Base-by-base conservation (phyloP, 2,888 invertebrate genomes). In the Pheosia tremula region DNA sequence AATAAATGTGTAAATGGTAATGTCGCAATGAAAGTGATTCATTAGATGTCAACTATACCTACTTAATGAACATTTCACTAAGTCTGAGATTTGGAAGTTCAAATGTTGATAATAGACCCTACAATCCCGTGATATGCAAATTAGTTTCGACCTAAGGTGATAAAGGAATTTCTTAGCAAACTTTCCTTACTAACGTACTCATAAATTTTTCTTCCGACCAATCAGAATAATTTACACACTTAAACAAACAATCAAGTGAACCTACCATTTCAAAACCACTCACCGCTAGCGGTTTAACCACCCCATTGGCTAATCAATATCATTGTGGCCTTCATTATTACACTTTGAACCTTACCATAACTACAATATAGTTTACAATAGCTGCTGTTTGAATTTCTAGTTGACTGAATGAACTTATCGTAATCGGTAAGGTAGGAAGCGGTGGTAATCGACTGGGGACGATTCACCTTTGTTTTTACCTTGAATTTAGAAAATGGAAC, bases 271-370 rank as follows among this genome's bases (percentile, higher is more conserved):
- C 9, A 24, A 50, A 50, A 13, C 24, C 50, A 50, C 8, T n/a
- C 9, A 24, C 39, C 39, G n/a, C n/a, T n/a, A 13, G n/a, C 55
- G 37, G 36, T 39, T 55, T n/a, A 50, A 37, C 54, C 10, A 3
- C 39, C 55, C n/a, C 55, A 55, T 55, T 39, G 39, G 6, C 55
- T 55, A 55, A 55, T 55, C 38, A 55, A 55, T 55, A 55, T 55
- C 39, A 39, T 55, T 55, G 11, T 39, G 4, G 39, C 39, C 13
- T 9, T 36, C 5, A 39, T 13, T 55, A 5, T 11, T 5, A n/a
- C 4, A 55, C 10, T 39, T 55, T 55, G n/a, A 55, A 55, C 39
- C 55, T 39, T 55, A 39, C 4, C 13, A 7, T 39, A 1, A 13
- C 11, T 5, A 13, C 13, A 38, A 13, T 55, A 39, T 6, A 13